A percentile compares a stretch with the other conserved stretches of the same genome.
These are phyloP conservation scores for Bufotes viridis DNA, from an alignment of 2,797 vertebrate species.

Conservation along the genomic window DNA sequence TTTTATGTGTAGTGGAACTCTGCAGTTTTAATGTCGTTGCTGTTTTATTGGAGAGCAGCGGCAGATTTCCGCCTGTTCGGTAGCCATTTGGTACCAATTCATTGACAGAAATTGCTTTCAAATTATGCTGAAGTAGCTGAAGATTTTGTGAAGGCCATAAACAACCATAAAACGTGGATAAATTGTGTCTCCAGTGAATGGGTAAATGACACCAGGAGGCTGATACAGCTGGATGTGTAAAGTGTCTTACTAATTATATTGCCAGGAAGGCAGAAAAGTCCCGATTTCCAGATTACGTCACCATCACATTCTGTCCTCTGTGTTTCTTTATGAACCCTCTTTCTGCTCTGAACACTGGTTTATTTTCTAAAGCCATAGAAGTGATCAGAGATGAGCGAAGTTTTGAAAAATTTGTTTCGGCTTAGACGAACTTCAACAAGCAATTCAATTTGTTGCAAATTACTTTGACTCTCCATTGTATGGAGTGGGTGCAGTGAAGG, in stretches of 20 bases:
- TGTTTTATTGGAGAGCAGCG: constrained; percentile 7
- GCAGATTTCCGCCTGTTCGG: constrained; percentile 13
- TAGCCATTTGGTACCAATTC: constrained; percentile 27
- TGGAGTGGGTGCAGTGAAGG: no score
- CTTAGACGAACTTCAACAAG: no score
- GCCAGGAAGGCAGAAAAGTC: constrained; percentile 14
- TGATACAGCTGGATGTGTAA: constrained; percentile 60
- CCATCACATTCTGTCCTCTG: constrained; percentile 15
- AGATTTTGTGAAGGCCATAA: constrained; percentile 55
- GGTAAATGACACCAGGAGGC: constrained; percentile 51
- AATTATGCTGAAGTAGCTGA: constrained; percentile 54
- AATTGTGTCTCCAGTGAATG: constrained; percentile 54
- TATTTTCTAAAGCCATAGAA: background rate
- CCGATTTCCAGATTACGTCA: constrained; percentile 49
- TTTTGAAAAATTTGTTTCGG: no score
- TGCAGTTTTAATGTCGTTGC: constrained; percentile 1
- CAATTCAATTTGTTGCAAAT: no score
- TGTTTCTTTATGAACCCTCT: background rate
- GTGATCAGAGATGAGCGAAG: background rate
- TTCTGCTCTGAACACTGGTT: background rate
- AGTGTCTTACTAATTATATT: constrained; percentile 50
- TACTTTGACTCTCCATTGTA: no score
- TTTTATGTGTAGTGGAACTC: constrained; percentile 11
- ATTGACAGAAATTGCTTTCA: constrained; percentile 26
- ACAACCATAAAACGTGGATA: constrained; percentile 45